Base-by-base conservation (phyloP, 2,797 vertebrate species). In the Lutjanus campechanus region DNA sequence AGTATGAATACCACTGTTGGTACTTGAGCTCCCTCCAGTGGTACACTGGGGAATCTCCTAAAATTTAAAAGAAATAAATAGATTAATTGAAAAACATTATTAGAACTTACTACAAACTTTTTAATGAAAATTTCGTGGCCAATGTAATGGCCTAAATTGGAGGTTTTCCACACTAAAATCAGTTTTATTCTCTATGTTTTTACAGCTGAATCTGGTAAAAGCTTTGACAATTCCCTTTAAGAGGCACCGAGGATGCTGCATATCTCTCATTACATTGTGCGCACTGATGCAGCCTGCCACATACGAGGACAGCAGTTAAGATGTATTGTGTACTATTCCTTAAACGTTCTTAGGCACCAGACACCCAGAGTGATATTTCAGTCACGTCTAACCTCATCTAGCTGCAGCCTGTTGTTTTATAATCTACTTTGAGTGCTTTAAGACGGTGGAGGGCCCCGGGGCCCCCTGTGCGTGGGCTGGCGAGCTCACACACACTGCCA, bases 371-470 rank as follows among this genome's bases (percentile, higher is more conserved):
- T n/a, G 50, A 76, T 44, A 12, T 49, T 68, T 72, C 49, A 55
- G 54, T 81, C 69, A 41, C 75, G 19, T 47, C 53, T 77, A 85
- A 87, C 84, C 25, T 81, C 60, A 75, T 86, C 58, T 16, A 17
- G 69, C 82, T 70, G 65, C 69, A 65, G 64, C 40, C 60, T 59
- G 12, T 17, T 61, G 66, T 77, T 55, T 73, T 50, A 47, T 85
- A 83, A 92, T 83, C 77, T 67, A 50, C 47, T 88, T 79, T 81
- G 69, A 66, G 44, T 50, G 65, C 65, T 67, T 65, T 56, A 50
- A 75, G 41, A 66, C 0, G 55, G 54, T 8, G 41, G 71, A 12
- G 67, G 61, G 68, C 25, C 69, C 49, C 76, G 3, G n/a, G 55
- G 41, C 7, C 12, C 50, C 29, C 11, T 7, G 8, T n/a, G 40